Evolutionary conservation across 92 coral and sea anemone genomes (phyloP), one percentile per base, ranked within the genome.

Genomic region (Zoanthus sociatus): DNA sequence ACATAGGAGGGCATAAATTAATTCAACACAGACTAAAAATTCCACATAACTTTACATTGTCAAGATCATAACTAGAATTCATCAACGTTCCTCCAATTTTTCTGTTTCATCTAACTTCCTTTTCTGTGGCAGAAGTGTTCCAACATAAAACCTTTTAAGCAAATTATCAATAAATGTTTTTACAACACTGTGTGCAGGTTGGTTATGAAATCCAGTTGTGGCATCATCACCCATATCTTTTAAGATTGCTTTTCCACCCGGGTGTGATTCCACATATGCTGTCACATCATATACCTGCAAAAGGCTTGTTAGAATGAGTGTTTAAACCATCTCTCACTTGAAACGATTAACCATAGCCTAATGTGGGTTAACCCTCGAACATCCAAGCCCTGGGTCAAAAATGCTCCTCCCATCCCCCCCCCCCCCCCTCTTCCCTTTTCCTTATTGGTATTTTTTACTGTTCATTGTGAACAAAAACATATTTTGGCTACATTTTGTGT

Each of bases 261-360:
- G 98, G 87, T 94, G 98, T 63, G 68, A 46, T 33, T 84, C 84
- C 54, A 94, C 94, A 53, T 94, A 94, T 26, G 88, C 63, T 50
- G 98, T 86, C 55, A 94, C 94, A 73, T 92, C 93, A 64, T 94
- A 94, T 3, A 94, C 98, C 98, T 94, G 75, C 18, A 78, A 78
- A 74, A 46, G 51, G 0, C 3, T 30, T 54, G 11, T 37, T 32
- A 26, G 66, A 51, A 75, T 1, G 26, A 45, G 2, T 21, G 45
- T 17, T 51, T 11, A 1, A 33, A 33, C 42, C 1, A 0, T n/a
- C 42, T 33, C 42, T 33, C 42, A 33, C 2, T 33, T 33, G 42
- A 33, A 33, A 33, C 3, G 42, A 1, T 33, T 33, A 33, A 33
- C 42, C 3, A 33, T 33, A 1, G 42, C 42, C 42, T 33, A 33